Evolutionary conservation across 2,797 vertebrate species (phyloP).

Genomic region (Muraenolepis orangiensis): DNA sequence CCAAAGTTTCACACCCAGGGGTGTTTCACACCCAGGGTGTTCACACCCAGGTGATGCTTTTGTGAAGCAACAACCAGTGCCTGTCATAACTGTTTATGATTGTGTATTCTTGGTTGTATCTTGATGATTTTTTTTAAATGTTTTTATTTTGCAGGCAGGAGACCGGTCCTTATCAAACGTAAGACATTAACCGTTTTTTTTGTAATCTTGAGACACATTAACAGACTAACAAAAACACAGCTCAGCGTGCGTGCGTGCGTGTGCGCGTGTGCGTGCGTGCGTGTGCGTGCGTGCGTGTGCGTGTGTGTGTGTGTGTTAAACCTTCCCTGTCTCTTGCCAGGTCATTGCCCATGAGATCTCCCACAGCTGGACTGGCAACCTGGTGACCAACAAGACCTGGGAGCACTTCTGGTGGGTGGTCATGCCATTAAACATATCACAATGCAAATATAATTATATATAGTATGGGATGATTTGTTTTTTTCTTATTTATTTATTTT

Average conservation of each 20-base stretch:
- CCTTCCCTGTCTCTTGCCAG: constrained; percentile 59
- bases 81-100: neutral
- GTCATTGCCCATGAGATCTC: constrained; percentile 98
- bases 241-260: too few species aligned
- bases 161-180: constrained; percentile 91
- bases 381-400: constrained; percentile 97
- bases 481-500: too few species aligned
- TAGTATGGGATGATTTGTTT: too few species aligned
- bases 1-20: neutral
- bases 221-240: too few species aligned
- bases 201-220: neutral
- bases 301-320: too few species aligned
- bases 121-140: neutral
- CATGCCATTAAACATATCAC: neutral
- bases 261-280: too few species aligned
- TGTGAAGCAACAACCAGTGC: neutral
- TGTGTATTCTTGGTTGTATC: neutral
- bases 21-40: neutral
- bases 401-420: constrained; percentile 90
- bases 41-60: neutral
- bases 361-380: constrained; percentile 97
- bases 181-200: constrained; percentile 60
- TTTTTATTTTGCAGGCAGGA: constrained; percentile 79
- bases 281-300: neutral
- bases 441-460: too few species aligned